A percentile compares a stretch with the other conserved stretches of the same genome.
These are phyloP conservation scores for Patiria pectinifera DNA, from an alignment of 53 echinoderm and acorn worm genomes.

Conservation along the genomic window DNA sequence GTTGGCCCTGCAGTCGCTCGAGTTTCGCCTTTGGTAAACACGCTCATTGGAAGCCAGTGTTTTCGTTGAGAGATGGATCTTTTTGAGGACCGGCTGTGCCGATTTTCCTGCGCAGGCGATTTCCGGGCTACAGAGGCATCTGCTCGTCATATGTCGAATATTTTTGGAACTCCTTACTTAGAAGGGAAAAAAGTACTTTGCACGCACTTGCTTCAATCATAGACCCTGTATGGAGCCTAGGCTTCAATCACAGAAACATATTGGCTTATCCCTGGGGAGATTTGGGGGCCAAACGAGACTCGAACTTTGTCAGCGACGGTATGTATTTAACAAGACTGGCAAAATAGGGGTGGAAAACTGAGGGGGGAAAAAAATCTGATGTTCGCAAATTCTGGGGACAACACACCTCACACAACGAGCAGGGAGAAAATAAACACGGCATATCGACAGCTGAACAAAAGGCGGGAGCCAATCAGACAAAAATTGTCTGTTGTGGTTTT, in stretches of 20 bases:
- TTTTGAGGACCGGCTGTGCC: slow-evolving; percentile 1
- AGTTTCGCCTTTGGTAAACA: slow-evolving; percentile 24
- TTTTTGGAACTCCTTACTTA: slow-evolving; percentile 24
- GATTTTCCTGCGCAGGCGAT: slow-evolving; percentile 13
- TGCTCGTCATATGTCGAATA: slow-evolving; percentile 51
- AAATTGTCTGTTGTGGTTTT: slow-evolving; percentile 56
- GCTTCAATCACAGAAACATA: slow-evolving; percentile 50
- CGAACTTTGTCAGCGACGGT: slow-evolving; percentile 53
- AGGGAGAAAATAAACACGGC: slow-evolving; percentile 46
- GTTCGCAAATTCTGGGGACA: slow-evolving; percentile 17
- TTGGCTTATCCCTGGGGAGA: slow-evolving; percentile 50
- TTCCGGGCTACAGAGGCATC: slow-evolving; percentile 25
- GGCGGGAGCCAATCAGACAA: slow-evolving; percentile 32
- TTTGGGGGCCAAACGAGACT: slow-evolving; percentile 49
- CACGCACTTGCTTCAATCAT: neutral
- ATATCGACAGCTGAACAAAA: slow-evolving; percentile 36
- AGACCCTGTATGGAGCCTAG: neutral
- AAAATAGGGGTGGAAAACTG: neutral
- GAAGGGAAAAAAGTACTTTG: slow-evolving; percentile 18
- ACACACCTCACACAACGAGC: slow-evolving; percentile 1
- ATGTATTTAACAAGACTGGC: slow-evolving; percentile 32
- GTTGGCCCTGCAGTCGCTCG: neutral
- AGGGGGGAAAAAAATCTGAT: neutral
- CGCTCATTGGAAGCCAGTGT: slow-evolving; percentile 9
- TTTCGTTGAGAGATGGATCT: slow-evolving; percentile 30